Conservation (phyloP, 1,140 invertebrate species). For the Nebria ingens region DNA sequence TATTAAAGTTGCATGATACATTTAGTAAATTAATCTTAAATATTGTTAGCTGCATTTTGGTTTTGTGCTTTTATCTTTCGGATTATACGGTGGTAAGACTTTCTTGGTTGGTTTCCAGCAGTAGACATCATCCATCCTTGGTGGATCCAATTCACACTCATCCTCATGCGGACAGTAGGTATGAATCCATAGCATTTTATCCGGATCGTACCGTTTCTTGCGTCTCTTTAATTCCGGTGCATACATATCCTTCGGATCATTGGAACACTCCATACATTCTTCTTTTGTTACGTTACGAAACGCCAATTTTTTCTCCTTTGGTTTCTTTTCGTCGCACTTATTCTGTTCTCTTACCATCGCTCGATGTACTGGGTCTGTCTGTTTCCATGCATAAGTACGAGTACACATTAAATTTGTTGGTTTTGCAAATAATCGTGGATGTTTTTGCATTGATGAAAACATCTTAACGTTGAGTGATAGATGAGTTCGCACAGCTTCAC, state of each 20-base stretch:
- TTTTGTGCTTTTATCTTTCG: too few species aligned
- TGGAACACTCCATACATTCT: neutral
- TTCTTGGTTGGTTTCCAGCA: constrained; percentile 1
- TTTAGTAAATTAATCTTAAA: too few species aligned
- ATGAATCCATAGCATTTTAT: neutral
- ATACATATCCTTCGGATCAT: too few species aligned
- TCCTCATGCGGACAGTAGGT: too few species aligned
- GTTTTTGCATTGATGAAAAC: too few species aligned
- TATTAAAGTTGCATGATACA: too few species aligned
- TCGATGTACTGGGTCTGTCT: neutral
- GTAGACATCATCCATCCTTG: neutral
- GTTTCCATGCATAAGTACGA: too few species aligned
- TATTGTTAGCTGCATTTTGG: too few species aligned
- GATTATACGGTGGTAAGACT: neutral
- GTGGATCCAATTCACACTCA: neutral
- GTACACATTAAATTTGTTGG: too few species aligned
- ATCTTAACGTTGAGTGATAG: too few species aligned
- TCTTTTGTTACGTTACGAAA: neutral
- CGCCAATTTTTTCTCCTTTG: neutral
- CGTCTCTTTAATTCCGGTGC: neutral
- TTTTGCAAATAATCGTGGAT: too few species aligned
- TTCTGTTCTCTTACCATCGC: neutral
- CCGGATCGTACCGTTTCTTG: neutral
- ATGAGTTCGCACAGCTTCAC: too few species aligned
- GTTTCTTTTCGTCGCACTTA: neutral